Base-by-base conservation (phyloP, 2,113 vertebrate species). In the Chlorodrepanis virens region DNA sequence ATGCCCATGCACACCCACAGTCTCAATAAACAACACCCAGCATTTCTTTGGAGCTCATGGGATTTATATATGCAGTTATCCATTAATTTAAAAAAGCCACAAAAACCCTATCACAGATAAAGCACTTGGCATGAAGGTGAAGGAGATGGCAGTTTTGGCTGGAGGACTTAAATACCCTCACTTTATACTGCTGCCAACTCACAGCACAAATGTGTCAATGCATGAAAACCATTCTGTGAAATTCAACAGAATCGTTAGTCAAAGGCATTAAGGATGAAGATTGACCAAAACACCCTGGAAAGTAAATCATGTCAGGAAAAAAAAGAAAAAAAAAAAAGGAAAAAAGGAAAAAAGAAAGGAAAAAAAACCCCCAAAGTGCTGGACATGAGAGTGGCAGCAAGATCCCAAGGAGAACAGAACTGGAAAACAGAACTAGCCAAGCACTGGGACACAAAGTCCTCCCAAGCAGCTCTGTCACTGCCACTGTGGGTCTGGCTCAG, bases 161-260 rank as follows among this genome's bases (percentile, higher is more conserved):
- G 27, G 35, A 90, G 76, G 63, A 92, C 60, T 90, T 67, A 67
- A 90, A 89, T 59, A 54, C 68, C 52, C 76, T 93, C 39, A 13
- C 83, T 95, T 90, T 93, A 63, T 60, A 93, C 76, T 52, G 60
- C 76, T 93, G 93, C 89, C 93, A 96, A 52, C 47, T 42, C 68
- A 29, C 45, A 83, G 47, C 54, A 67, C 67, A 70, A 80, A 79
- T 4, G 6, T 35, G 19, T 86, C 64, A 74, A 71, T 25, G 68
- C 76, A 90, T 52, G 64, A 89, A 97, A 95, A 70, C 24, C 60
- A 16, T 39, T 47, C 56, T 83, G 71, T 74, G 72, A 89, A 87
- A 89, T 89, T 59, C 65, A 91, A 49, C 47, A 92, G 71, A 35
- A 56, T 90, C 57, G 42, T 85, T 93, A 93, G 61, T 91, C 67